phyloP scores from a whole-genome alignment of 2,888 invertebrate genomes.

The Cremastobaeus sp. region DNA sequence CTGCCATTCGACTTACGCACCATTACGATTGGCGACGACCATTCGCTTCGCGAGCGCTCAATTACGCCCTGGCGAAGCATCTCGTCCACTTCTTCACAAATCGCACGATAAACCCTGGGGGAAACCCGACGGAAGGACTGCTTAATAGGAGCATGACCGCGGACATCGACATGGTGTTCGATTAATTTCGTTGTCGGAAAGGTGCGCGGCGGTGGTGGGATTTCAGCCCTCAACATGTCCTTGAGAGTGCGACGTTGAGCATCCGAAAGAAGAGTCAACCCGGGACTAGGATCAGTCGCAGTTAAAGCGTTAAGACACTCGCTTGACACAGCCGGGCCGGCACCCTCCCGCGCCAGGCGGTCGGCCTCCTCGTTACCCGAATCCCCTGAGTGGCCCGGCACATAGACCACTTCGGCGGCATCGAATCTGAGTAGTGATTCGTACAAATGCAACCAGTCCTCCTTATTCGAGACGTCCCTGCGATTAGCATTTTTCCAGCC shows the following conservation, averaged over 20 bases:
- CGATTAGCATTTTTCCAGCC: not conserved
- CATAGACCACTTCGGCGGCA: not conserved
- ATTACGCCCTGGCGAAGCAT: not conserved
- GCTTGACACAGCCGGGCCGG: not conserved
- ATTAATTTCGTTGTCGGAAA: not conserved
- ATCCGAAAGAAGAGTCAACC: not conserved
- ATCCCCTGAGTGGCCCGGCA: not conserved
- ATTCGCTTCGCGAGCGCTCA: slow-evolving; percentile 16
- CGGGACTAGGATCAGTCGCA: not conserved
- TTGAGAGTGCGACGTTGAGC: not conserved
- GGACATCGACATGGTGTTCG: not conserved
- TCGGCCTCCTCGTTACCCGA: not conserved
- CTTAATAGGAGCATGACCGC: not conserved
- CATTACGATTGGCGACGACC: slow-evolving; percentile 1
- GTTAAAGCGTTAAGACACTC: not conserved
- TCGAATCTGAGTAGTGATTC: not conserved
- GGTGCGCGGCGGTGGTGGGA: not conserved
- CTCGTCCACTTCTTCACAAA: not conserved
- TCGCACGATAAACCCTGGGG: not conserved
- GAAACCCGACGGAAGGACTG: not conserved
- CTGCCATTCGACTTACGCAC: slow-evolving; percentile 25
- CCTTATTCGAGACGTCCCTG: not conserved
- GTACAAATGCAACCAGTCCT: not conserved
- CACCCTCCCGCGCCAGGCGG: not conserved
- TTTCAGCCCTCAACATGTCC: not conserved